A percentile compares a stretch with the other conserved stretches of the same genome.
phyloP scores from a whole-genome alignment of 2,797 vertebrate species.

The Glossophaga mutica region DNA sequence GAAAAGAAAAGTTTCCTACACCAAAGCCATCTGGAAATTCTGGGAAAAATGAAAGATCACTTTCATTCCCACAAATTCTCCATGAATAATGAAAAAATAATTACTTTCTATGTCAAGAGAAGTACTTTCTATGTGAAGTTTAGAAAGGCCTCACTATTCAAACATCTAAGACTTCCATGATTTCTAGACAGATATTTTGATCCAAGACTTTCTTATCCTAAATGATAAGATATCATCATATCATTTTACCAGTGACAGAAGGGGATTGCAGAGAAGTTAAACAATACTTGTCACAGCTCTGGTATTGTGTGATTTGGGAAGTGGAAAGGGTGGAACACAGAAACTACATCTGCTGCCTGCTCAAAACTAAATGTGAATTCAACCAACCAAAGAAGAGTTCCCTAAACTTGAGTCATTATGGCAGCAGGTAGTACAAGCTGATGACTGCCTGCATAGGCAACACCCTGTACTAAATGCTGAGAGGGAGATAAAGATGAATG shows the following conservation, averaged over 20 bases:
- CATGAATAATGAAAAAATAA: background rate
- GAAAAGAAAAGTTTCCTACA: background rate
- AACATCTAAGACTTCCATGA: background rate
- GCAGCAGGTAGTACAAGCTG: background rate
- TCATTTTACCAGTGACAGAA: background rate
- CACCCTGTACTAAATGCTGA: background rate
- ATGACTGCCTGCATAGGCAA: background rate
- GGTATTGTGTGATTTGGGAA: background rate
- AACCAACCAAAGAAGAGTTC: background rate
- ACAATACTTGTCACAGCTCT: background rate
- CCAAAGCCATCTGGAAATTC: background rate
- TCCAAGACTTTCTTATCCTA: background rate
- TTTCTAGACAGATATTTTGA: background rate
- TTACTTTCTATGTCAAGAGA: background rate
- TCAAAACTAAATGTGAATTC: background rate
- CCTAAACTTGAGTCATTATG: background rate
- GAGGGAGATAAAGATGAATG: background rate
- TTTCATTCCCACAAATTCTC: background rate
- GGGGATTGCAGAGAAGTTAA: background rate
- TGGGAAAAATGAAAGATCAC: background rate
- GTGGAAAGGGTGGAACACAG: background rate
- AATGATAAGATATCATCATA: background rate
- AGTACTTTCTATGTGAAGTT: background rate
- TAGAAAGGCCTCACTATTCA: background rate
- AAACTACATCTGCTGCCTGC: background rate